Conservation (phyloP, 1,140 invertebrate species). For the Pachypsylla venusta region DNA sequence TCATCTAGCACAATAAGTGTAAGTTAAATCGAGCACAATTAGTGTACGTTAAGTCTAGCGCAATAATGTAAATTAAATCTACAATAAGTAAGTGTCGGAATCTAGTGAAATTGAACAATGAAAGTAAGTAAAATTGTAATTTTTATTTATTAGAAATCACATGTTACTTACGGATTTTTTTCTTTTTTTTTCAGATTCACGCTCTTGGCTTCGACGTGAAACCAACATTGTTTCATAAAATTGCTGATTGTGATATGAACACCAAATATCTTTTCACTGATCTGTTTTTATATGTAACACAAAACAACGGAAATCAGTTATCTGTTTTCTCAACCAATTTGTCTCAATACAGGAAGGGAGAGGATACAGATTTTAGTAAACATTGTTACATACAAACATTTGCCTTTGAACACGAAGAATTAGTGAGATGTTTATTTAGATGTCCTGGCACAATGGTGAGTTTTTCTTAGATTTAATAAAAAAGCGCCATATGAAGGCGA, state of each 20-base stretch:
- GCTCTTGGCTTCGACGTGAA: conserved; percentile 44
- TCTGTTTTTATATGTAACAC: conserved; percentile 42
- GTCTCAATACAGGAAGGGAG: conserved; percentile 41
- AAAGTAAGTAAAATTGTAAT: conserved; percentile 10
- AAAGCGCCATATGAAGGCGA: no score
- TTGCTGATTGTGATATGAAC: conserved; percentile 38
- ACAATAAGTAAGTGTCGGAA: conserved; percentile 10
- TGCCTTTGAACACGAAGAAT: conserved; percentile 13
- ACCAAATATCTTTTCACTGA: conserved; percentile 40
- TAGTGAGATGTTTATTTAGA: conserved; percentile 14
- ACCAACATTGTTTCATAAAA: conserved; percentile 51
- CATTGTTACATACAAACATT: conserved; percentile 25
- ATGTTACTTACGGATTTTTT: background rate
- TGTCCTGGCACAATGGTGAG: conserved; percentile 10
- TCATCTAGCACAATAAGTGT: conserved; percentile 29
- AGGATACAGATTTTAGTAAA: conserved; percentile 29
- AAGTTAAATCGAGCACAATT: no score
- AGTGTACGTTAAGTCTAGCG: no score
- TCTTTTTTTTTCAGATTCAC: conserved; percentile 36
- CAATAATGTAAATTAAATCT: no score
- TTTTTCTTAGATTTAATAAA: conserved; percentile 16
- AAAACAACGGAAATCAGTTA: conserved; percentile 34
- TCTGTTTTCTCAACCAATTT: conserved; percentile 43
- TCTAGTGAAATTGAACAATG: conserved; percentile 10
- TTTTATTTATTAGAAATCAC: conserved; percentile 8